Conservation (phyloP, 1,140 invertebrate species). For the Drosophila repleta region DNA sequence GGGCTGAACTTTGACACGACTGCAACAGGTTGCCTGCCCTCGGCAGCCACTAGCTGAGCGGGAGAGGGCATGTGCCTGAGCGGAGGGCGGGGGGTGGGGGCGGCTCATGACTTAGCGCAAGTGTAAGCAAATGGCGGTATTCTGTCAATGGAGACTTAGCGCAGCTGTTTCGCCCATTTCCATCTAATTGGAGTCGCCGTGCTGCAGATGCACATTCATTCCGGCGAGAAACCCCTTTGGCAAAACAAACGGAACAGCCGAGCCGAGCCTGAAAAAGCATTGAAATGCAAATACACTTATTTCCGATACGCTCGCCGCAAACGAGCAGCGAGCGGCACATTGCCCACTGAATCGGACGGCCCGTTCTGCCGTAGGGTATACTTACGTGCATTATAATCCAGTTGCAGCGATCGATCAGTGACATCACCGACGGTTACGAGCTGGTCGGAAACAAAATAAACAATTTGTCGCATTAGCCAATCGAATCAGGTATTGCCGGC, state of each 20-base stretch:
- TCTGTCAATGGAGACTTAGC: slow-evolving; percentile 21
- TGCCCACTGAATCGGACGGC: too few species aligned
- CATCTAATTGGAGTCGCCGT: background rate
- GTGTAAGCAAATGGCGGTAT: slow-evolving; percentile 23
- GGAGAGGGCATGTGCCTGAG: background rate
- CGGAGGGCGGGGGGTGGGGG: too few species aligned
- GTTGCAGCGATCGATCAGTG: slow-evolving; percentile 40
- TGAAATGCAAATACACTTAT: background rate
- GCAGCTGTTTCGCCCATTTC: slow-evolving; percentile 51
- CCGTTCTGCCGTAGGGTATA: background rate
- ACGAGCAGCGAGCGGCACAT: background rate
- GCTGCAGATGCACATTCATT: slow-evolving; percentile 5
- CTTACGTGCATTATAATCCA: slow-evolving; percentile 9
- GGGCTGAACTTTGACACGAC: slow-evolving; percentile 40
- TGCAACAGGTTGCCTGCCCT: slow-evolving; percentile 52
- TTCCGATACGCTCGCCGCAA: too few species aligned
- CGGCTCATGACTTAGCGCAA: slow-evolving; percentile 8
- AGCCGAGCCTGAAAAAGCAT: background rate
- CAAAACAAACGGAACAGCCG: background rate
- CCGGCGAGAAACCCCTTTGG: background rate
- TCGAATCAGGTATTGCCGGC: slow-evolving; percentile 33
- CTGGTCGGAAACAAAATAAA: slow-evolving; percentile 42
- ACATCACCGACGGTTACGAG: slow-evolving; percentile 59
- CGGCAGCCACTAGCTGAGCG: background rate
- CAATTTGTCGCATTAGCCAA: slow-evolving; percentile 39